Conservation (phyloP, 2,888 invertebrate genomes). For the Drosophila merina region DNA sequence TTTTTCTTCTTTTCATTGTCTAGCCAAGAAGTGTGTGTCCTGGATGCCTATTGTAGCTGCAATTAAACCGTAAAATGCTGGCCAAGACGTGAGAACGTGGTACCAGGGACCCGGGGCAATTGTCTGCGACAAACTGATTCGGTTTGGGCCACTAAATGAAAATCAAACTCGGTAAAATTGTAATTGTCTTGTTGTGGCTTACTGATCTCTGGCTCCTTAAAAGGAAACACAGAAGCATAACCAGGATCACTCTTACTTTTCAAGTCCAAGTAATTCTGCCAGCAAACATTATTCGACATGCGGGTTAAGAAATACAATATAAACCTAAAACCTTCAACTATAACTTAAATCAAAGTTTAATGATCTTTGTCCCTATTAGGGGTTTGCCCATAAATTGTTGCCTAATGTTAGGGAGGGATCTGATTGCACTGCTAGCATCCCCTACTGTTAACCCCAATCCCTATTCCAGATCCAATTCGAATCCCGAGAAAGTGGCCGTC, state of each 20-base stretch:
- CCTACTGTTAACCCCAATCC: slow-evolving; percentile 26
- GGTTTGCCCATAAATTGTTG: slow-evolving; percentile 23
- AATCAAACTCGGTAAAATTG: slow-evolving; percentile 36
- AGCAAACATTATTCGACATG: no score
- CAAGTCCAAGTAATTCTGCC: neutral
- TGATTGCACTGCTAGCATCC: slow-evolving; percentile 9
- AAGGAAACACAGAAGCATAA: neutral
- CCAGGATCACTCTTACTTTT: neutral
- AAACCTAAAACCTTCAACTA: no score
- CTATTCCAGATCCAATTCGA: slow-evolving; percentile 31
- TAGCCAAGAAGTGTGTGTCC: slow-evolving; percentile 59
- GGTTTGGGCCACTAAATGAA: slow-evolving; percentile 43
- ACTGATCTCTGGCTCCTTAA: slow-evolving; percentile 19
- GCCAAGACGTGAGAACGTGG: slow-evolving; percentile 47
- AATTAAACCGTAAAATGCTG: slow-evolving; percentile 78
- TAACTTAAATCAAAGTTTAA: no score
- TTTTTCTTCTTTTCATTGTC: slow-evolving; percentile 47
- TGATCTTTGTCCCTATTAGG: neutral
- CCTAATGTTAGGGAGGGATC: slow-evolving; percentile 11
- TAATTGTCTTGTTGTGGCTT: slow-evolving; percentile 44
- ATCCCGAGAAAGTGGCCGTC: slow-evolving; percentile 42
- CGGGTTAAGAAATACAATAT: no score
- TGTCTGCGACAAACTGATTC: slow-evolving; percentile 43
- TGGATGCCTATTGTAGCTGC: slow-evolving; percentile 55
- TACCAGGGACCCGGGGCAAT: slow-evolving; percentile 19